Evolutionary conservation across 2,797 vertebrate genomes (phyloP).

Genomic region (Synaphobranchus kaupii): DNA sequence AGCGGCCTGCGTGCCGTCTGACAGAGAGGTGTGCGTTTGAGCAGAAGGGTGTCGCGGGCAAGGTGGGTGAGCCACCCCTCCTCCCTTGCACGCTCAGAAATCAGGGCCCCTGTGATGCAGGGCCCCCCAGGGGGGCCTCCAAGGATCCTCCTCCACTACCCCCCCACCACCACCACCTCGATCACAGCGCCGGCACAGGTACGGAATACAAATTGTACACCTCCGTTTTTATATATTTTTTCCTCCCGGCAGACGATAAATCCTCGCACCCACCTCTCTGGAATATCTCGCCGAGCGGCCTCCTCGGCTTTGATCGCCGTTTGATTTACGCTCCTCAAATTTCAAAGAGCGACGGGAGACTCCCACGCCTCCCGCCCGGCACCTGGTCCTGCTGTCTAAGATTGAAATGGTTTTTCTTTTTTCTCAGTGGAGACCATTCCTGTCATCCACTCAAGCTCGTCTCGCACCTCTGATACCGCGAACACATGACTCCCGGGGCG

Average conservation of each 20-base stretch:
- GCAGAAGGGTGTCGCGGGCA: too few relatives aligned
- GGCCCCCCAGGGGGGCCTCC: too few relatives aligned
- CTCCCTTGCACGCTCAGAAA: too few relatives aligned
- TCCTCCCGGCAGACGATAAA: constrained; percentile 11
- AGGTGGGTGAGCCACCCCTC: too few relatives aligned
- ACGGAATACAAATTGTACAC: too few relatives aligned
- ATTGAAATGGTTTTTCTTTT: neutral
- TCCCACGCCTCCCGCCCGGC: neutral
- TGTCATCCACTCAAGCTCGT: neutral
- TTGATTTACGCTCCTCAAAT: constrained; percentile 59
- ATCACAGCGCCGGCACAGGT: too few relatives aligned
- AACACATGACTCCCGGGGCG: neutral
- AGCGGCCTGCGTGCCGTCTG: too few relatives aligned
- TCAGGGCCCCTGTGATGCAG: too few relatives aligned
- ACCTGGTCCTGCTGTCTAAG: neutral
- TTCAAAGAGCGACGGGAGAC: constrained; percentile 43
- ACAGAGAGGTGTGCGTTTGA: too few relatives aligned
- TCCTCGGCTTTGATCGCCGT: constrained; percentile 51
- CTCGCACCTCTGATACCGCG: neutral
- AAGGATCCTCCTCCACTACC: too few relatives aligned
- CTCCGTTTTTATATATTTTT: constrained; percentile 13
- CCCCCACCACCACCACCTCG: too few relatives aligned
- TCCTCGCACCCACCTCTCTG: neutral
- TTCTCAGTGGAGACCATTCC: neutral
- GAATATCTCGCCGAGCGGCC: constrained; percentile 31